Conservation (phyloP, 2,888 invertebrate species). For the Chloroclystis v-ata region DNA sequence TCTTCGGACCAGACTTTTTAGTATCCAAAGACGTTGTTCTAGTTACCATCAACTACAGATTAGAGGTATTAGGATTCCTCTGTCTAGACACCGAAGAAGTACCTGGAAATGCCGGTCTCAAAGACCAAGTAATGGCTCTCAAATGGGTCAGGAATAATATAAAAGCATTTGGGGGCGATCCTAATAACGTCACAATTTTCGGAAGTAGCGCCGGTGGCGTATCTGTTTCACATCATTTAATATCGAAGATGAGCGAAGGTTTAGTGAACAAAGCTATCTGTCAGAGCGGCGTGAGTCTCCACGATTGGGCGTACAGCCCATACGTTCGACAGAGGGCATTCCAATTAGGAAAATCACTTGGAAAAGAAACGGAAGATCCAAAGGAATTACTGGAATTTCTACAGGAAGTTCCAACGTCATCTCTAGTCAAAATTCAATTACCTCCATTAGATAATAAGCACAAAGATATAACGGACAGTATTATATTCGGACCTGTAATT, state of each 20-base stretch:
- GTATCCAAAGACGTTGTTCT: slow-evolving; percentile 61
- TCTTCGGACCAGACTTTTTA: slow-evolving; percentile 71
- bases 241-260: slow-evolving; percentile 64
- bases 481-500: slow-evolving; percentile 65
- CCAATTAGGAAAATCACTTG: slow-evolving; percentile 62
- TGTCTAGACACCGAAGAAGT: slow-evolving; percentile 67
- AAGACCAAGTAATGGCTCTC: slow-evolving; percentile 72
- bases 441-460: slow-evolving; percentile 44
- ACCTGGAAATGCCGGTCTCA: slow-evolving; percentile 70
- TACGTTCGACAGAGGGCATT: slow-evolving; percentile 59
- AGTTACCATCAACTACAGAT: slow-evolving; percentile 70
- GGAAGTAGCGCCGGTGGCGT: slow-evolving; percentile 72
- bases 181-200: slow-evolving; percentile 63
- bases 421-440: slow-evolving; percentile 55
- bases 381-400: slow-evolving; percentile 56
- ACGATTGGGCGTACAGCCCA: slow-evolving; percentile 63
- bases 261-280: slow-evolving; percentile 70
- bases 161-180: slow-evolving; percentile 60
- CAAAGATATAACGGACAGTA: slow-evolving; percentile 52
- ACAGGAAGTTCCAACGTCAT: slow-evolving; percentile 45
- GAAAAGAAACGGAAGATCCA: slow-evolving; percentile 58
- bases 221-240: slow-evolving; percentile 56
- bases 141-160: slow-evolving; percentile 70
- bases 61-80: slow-evolving; percentile 70
- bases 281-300: slow-evolving; percentile 70